phyloP scores from a whole-genome alignment of 1,140 invertebrate species.

The Drosophila pandora region DNA sequence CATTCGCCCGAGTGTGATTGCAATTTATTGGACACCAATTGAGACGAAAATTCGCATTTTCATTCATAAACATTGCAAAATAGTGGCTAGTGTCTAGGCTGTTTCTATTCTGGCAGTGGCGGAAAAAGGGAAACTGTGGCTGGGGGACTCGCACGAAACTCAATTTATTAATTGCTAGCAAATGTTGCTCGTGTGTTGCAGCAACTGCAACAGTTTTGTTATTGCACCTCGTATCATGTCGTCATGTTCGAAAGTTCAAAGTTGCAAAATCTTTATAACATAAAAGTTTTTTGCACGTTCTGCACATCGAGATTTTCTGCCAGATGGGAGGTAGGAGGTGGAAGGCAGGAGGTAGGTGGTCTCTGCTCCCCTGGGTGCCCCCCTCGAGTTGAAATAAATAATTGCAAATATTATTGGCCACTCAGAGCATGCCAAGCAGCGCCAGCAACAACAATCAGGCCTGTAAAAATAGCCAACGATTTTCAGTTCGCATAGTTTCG shows the following conservation, averaged over 20 bases:
- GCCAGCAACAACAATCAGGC: slow-evolving; percentile 39
- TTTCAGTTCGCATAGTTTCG: slow-evolving; percentile 72
- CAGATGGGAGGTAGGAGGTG: not conserved
- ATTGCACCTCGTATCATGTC: slow-evolving; percentile 50
- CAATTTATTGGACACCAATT: slow-evolving; percentile 81
- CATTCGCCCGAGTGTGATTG: slow-evolving; percentile 70
- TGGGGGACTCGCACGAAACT: slow-evolving; percentile 16
- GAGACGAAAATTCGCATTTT: slow-evolving; percentile 63
- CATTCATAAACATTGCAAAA: slow-evolving; percentile 75
- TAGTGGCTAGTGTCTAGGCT: slow-evolving; percentile 10
- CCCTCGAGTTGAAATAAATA: slow-evolving; percentile 63
- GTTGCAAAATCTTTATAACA: slow-evolving; percentile 70
- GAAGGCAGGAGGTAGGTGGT: slow-evolving; percentile 7
- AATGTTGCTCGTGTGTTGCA: slow-evolving; percentile 70
- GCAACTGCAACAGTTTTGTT: slow-evolving; percentile 34
- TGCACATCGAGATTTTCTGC: slow-evolving; percentile 28
- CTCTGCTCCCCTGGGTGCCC: not conserved
- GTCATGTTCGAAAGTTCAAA: slow-evolving; percentile 76
- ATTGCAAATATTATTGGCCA: slow-evolving; percentile 80
- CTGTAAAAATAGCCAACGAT: slow-evolving; percentile 45
- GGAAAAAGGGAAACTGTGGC: not conserved
- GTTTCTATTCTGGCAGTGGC: not conserved
- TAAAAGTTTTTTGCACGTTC: slow-evolving; percentile 80
- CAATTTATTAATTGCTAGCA: slow-evolving; percentile 78
- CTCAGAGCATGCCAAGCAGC: slow-evolving; percentile 70